Evolutionary conservation across 2,888 invertebrate species (phyloP), one percentile per base, ranked within the genome.

Genomic region (Macrophya annulata): DNA sequence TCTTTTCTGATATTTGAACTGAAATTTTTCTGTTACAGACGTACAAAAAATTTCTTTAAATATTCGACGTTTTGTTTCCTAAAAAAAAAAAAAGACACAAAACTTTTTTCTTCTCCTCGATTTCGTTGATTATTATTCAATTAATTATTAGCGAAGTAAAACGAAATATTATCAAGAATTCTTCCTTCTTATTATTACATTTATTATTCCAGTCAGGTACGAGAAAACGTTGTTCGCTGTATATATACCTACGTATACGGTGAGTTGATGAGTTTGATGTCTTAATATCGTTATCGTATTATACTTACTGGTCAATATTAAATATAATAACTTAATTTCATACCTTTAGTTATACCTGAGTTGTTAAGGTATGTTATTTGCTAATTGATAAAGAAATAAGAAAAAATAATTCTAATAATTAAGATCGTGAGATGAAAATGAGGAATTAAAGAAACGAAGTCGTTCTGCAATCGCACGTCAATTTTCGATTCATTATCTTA

Each of bases 201-300:
- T 1, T n/a, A 31, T 55, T 77, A 77, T 77, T 77, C 81, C 21
- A 4, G 62, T 81, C 81, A 62, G 81, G 81, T 81, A 81, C 21
- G 77, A 55, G 21, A 55, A 31, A n/a, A 25, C 31, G 17, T 77
- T 31, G n/a, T 74, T 45, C 25, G 72, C 10, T 45, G 31, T 31
- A 25, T 8, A n/a, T n/a, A n/a, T n/a, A n/a, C n/a, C n/a, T n/a
- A n/a, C n/a, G n/a, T n/a, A 21, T 72, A 40, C n/a, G 43, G 72
- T 12, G 25, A 17, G 45, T 9, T 37, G 74, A 81, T 40, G 40
- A n/a, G 62, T 62, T 31, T 81, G 43, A 77, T 77, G 55, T 77
- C 77, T 77, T 77, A 51, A 77, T 77, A 31, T 45, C 21, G 15
- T n/a, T 45, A 25, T 2, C 74, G 37, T 68, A 37, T 25, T 17